A percentile compares a stretch with the other conserved stretches of the same genome.
phyloP scores from a whole-genome alignment of 1,140 invertebrate genomes.

The Oedothorax gibbosus region DNA sequence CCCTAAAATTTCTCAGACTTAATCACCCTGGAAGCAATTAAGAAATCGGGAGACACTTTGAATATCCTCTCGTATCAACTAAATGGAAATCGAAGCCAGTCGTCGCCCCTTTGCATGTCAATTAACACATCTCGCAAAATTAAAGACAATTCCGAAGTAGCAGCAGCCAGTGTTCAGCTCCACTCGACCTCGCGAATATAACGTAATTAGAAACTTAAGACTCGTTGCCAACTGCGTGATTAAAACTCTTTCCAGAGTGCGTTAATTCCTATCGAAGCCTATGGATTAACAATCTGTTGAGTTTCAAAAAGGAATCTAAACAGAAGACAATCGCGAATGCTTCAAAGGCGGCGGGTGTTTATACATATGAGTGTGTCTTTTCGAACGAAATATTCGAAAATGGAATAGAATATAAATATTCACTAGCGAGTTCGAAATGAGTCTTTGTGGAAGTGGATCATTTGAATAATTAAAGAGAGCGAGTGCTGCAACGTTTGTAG shows the following conservation, averaged over 20 bases:
- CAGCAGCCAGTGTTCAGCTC: not conserved
- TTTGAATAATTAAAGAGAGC: conserved; percentile 57
- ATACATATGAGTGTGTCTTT: conserved; percentile 15
- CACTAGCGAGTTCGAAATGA: conserved; percentile 3
- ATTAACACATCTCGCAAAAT: conserved; percentile 54
- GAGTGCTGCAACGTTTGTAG: conserved; percentile 6
- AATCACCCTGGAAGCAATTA: conserved; percentile 50
- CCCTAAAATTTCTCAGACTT: conserved; percentile 30
- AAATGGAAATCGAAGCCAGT: conserved; percentile 37
- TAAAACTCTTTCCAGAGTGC: conserved; percentile 50
- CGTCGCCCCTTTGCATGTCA: conserved; percentile 29
- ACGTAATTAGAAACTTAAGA: conserved; percentile 57
- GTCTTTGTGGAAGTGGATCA: conserved; percentile 14
- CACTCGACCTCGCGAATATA: conserved; percentile 23
- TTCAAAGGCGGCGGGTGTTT: conserved; percentile 12
- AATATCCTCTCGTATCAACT: conserved; percentile 21
- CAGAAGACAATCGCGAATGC: conserved; percentile 36
- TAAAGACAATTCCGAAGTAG: conserved; percentile 51
- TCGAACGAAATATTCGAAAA: not conserved
- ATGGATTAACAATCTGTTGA: conserved; percentile 53
- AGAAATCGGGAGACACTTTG: conserved; percentile 31
- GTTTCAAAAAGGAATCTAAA: conserved; percentile 53
- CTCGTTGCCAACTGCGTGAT: conserved; percentile 49
- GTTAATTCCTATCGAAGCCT: conserved; percentile 50
- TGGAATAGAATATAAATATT: conserved; percentile 42